Conservation (phyloP, 2,113 vertebrate species). For the Falcunculus frontatus region DNA sequence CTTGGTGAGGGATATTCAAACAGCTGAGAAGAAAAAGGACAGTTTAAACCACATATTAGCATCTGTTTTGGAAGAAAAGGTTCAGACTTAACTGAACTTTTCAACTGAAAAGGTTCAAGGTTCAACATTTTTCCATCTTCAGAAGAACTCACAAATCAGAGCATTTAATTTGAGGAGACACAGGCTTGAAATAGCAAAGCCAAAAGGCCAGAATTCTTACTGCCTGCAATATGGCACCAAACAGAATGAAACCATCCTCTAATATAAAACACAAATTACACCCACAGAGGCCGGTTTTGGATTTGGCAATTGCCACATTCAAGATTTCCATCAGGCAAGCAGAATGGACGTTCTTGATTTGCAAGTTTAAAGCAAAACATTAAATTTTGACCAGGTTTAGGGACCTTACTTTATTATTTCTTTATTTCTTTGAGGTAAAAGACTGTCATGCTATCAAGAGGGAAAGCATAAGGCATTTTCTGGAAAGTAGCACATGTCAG, state of each 20-base stretch:
- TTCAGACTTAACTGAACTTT: no score
- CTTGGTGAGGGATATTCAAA: neutral
- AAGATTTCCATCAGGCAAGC: neutral
- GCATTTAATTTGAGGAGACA: neutral
- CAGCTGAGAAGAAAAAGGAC: neutral
- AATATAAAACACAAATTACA: neutral
- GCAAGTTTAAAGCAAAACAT: neutral
- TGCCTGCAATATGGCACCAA: neutral
- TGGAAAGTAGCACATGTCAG: neutral
- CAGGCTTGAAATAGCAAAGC: neutral
- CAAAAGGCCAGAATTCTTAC: neutral
- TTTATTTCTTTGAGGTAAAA: neutral
- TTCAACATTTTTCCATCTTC: neutral
- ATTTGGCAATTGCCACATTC: neutral
- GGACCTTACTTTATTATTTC: neutral
- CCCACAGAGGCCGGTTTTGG: neutral
- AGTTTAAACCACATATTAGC: neutral
- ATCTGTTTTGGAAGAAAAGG: neutral
- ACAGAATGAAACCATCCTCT: neutral
- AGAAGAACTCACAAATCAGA: neutral
- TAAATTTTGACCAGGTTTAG: neutral
- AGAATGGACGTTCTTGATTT: neutral
- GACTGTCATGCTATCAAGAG: neutral
- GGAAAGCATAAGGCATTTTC: neutral
- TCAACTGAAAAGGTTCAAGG: neutral